Conservation (phyloP, 2,113 vertebrate species). For the Saccopteryx leptura region DNA sequence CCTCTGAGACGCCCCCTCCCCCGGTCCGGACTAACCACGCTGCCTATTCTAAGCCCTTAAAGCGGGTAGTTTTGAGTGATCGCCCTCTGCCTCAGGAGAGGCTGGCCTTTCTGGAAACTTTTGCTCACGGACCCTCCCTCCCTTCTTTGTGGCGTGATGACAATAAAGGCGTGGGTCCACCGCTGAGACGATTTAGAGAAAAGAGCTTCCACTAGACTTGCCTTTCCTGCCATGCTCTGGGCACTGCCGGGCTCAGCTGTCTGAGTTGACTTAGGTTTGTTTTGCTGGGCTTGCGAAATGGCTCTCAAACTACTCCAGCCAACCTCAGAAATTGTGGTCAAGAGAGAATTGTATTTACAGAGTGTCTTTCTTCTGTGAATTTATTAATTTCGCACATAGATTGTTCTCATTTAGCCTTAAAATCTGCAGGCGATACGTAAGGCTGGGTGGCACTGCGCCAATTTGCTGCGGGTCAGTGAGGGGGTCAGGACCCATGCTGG, state of each 20-base stretch:
- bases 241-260: not conserved
- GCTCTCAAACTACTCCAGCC: not conserved
- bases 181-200: not conserved
- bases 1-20: not conserved
- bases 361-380: not conserved
- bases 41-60: not conserved
- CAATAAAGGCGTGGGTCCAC: not conserved
- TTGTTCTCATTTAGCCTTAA: not conserved
- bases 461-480: not conserved
- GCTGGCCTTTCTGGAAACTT: not conserved
- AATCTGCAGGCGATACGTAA: not conserved
- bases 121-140: not conserved
- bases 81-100: not conserved
- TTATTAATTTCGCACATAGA: not conserved
- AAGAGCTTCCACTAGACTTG: not conserved
- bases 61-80: not conserved
- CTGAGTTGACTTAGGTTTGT: not conserved
- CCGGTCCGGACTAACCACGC: not conserved
- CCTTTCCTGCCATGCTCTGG: not conserved
- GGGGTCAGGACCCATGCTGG: not conserved
- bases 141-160: conserved; percentile 34
- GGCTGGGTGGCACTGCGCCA: not conserved
- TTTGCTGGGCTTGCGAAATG: not conserved
- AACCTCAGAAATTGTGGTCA: not conserved
- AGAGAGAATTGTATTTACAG: not conserved